A percentile compares a stretch with the other conserved stretches of the same genome.
phyloP scores from a whole-genome alignment of 2,113 vertebrate species.

The Microtus oregoni region DNA sequence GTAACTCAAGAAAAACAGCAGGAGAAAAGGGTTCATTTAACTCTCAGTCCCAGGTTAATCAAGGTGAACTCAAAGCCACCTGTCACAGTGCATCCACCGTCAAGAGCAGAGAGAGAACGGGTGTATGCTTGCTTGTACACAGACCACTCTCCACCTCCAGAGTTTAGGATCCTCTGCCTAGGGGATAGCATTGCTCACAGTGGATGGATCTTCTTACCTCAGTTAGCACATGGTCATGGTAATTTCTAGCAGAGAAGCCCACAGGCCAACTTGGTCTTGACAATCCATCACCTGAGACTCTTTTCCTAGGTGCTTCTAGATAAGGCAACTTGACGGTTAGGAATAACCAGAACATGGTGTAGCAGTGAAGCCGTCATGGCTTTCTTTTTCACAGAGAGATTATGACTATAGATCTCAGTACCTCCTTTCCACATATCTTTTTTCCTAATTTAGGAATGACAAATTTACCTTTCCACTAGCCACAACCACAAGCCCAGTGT shows the following conservation, averaged over 20 bases:
- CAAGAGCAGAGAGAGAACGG: background rate
- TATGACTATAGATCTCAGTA: background rate
- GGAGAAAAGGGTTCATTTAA: background rate
- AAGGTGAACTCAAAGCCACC: background rate
- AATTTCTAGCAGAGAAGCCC: background rate
- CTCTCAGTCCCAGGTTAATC: background rate
- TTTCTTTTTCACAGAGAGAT: background rate
- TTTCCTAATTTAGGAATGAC: no score
- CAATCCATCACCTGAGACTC: background rate
- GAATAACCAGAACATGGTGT: no score
- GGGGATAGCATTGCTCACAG: no score
- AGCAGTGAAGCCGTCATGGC: background rate
- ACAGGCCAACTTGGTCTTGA: background rate
- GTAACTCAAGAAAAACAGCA: background rate
- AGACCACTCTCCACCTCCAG: background rate
- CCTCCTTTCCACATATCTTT: background rate
- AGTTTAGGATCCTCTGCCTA: background rate
- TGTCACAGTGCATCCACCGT: background rate
- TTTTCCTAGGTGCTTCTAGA: no score
- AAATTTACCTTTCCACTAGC: background rate
- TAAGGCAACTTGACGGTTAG: background rate
- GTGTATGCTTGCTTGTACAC: background rate
- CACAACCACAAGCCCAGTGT: background rate
- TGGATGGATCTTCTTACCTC: background rate
- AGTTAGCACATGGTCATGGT: background rate